Evolutionary conservation across 2,888 invertebrate genomes (phyloP), one percentile per base, ranked within the genome.

Genomic region (Ligdia adustata): DNA sequence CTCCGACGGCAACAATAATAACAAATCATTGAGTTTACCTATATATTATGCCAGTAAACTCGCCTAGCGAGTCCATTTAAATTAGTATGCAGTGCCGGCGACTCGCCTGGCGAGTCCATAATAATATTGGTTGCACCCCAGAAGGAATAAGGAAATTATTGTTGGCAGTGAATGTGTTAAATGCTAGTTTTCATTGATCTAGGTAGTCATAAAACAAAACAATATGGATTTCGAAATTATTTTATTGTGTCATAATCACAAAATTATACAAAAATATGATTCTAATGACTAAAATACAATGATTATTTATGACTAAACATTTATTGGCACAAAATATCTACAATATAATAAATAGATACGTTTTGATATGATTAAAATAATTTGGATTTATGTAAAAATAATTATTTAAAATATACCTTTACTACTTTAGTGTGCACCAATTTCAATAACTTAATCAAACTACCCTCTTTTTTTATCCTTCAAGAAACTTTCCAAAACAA

Each of bases 301-400:
- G 54, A 52, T 48, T 59, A 46, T 53, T 42, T 43, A 50, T 32
- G 48, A 54, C 56, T 59, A 56, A 50, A 54, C n/a, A n/a, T 50
- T 57, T 57, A 60, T 62, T 62, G 62, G 62, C 62, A 62, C 62
- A 54, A 54, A 56, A 57, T 55, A 58, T 52, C 58, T 58, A 58
- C 42, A 47, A 40, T 49, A 51, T 41, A n/a, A n/a, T 37, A 37
- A 27, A 37, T 35, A 26, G 35, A 47, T 55, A 52, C 26, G 52
- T 37, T 50, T 32, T 39, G 44, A 37, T 31, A 9, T 16, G 3
- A 9, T 15, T 31, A 6, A 11, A 27, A 27, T 27, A 11, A 27
- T 22, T 27, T n/a, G n/a, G n/a, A n/a, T n/a, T n/a, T n/a, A n/a
- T 22, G 22, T 22, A 22, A n/a, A 2, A 22, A 22, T 22, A 22